Evolutionary conservation across 2,797 vertebrate genomes (phyloP), one percentile per base, ranked within the genome.

Genomic region (Emys orbicularis): DNA sequence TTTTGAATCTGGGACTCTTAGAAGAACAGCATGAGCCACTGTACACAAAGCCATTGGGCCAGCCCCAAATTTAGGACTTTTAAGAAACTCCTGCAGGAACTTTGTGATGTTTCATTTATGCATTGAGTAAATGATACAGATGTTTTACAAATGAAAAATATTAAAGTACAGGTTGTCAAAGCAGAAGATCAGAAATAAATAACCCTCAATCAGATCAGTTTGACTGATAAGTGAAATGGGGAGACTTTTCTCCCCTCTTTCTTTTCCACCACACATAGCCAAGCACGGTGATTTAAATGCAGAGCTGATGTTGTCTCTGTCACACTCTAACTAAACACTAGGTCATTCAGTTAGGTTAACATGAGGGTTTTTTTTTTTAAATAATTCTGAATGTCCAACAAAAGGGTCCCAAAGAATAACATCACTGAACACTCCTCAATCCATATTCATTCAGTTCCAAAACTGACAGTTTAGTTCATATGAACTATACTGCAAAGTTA

Each of bases 101-200:
- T 1, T 41, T 83, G 44, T 27, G 23, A 1, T 81, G 79, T 82
- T 93, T 88, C 8, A 29, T 68, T 92, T 89, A 79, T 31, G 68
- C 68, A 83, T 85, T 76, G 93, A 89, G 11, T 81, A 92, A 88
- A 19, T 76, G n/a, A 5, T 72, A 25, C 77, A 52, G 65, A 94
- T 77, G 82, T 87, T 94, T 92, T 89, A 89, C 47, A 93, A 94
- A 89, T 84, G 50, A 96, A 94, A 56, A 92, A 93, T 74, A 96
- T 54, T 80, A 96, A 94, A 85, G n/a, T 82, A 53, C 50, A 50
- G 57, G n/a, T 57, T 95, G 94, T 96, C 95, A 96, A 94, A 97
- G 87, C n/a, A 82, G 50, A 47, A 83, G 65, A 82, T 77, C 53
- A 49, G 37, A 74, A 93, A 94, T 85, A 79, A 21, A 94, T 82